Base-by-base conservation (phyloP, 1,140 invertebrate genomes). In the Trinorchestia longiramus region DNA sequence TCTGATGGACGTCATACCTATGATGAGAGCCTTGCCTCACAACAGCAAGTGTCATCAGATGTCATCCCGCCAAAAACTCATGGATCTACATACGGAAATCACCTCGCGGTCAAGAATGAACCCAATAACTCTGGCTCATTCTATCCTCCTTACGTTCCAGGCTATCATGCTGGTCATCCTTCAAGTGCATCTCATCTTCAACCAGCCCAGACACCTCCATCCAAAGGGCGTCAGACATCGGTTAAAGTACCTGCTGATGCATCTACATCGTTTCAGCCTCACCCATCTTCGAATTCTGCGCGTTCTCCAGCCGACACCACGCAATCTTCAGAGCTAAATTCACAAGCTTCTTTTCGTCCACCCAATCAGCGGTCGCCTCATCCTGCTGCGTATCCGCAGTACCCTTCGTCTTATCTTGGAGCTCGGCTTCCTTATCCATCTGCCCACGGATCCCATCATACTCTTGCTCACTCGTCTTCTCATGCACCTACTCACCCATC, bases 391-490 rank as follows among this genome's bases (percentile, higher is more conserved):
- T 96, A 96, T 87, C 96, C 96, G 95, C 47, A 95, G 41, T 96
- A 96, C 95, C 57, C 95, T 8, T 96, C 95, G 87, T 41, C 96
- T 17, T 96, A 90, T 53, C 95, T 77, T 96, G 62, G 15, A 19
- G 62, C 62, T 15, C 62, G 62, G 62, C 28, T 28, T 43, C 43
- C 87, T 40, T 36, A 95, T 6, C 96, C 96, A 57, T 43, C 95
- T 45, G 45, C 36, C 57, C 96, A 96, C 91, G 87, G 96, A 42
- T 43, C 96, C n/a, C 96, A 95, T 95, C 96, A 96, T 47, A 44
- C 95, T 91, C 95, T 95, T 41, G 95, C 96, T 19, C 96, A 96
- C 87, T 53, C 96, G n/a, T 95, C 95, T 45, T 87, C 41, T 95
- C 95, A 87, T 42, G n/a, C 42, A 40, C 44, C 90, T 40, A n/a